Evolutionary conservation across 2,113 vertebrate species (phyloP), one percentile per base, ranked within the genome.

Genomic region (Campylorhamphus procurvoides): DNA sequence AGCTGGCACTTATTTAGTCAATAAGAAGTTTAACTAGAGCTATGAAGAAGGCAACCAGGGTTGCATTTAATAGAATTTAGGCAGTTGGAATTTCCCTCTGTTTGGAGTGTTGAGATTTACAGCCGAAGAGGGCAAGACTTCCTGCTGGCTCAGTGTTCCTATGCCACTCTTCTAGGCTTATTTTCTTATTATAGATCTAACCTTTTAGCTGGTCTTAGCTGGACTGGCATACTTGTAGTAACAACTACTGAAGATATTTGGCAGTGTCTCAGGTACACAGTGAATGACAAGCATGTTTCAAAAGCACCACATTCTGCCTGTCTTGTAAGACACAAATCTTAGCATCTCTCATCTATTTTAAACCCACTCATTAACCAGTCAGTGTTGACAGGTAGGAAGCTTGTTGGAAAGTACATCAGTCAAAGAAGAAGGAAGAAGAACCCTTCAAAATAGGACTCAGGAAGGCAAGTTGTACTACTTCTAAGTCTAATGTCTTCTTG

Each of bases 301-400:
- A 84, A 89, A 84, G 84, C 81, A 87, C 12, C 23, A 49, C 42
- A 39, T 25, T 50, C 56, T 93, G 77, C 59, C 35, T 81, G 77
- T 47, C 42, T 87, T 75, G 25, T 75, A 71, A 67, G 39, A 74
- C 42, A 74, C 2, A 20, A 89, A 78, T 64, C 59, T 67, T 73
- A 69, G 22, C 15, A 86, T 92, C 94, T 90, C 76, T 90, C n/a
- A 73, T 74, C 80, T 93, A 91, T 81, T 89, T 95, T 52, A 94
- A 95, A 85, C 67, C 22, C 19, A 33, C 2, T 71, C 35, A 73
- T 63, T 85, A 82, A 87, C 22, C 7, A 64, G 44, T 55, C 56
- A 40, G 84, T 49, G 92, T 85, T 97, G 94, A 97, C 94, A 94
- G 15, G 18, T 66, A 76, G 62, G 82, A 96, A 93, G 49, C 37